Base-by-base conservation (phyloP, 2,797 vertebrate species). In the Synaphobranchus kaupii region DNA sequence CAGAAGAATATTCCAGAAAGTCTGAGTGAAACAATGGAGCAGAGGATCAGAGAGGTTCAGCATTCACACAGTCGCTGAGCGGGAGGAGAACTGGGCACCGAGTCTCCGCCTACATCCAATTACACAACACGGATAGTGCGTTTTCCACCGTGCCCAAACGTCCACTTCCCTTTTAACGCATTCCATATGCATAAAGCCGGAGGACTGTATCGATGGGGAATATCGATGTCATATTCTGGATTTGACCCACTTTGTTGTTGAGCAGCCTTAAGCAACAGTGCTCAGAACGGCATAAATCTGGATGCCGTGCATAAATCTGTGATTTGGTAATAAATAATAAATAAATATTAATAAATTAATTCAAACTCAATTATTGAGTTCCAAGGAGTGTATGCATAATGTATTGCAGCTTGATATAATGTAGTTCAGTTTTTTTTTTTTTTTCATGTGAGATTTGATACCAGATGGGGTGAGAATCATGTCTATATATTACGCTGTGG, bases 61-160 rank as follows among this genome's bases (percentile, higher is more conserved):
- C 13, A 22, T 80, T 80, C 76, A n/a, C 44, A 25, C 76, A 47
- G 52, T 60, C 73, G 8, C 52, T 58, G 73, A 58, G 73, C 12
- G 28, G 73, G 85, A 31, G 71, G 34, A 76, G 71, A n/a, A 47
- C 73, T 80, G 39, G 3, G 17, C 15, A 17, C 76, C 25, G 39
- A 7, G 20, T 80, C 76, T 44, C 76, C 47, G 34, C 86, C 60
- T n/a, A 82, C 50, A 68, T 68, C 56, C 17, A 83, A 86, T 86
- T 83, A 86, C 86, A 52, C 58, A 82, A 83, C 56, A 39, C 58
- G 47, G 50, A 44, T 50, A 86, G 28, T 13, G 48, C n/a, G 50
- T 86, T 86, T 60, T 83, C 68, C 86, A 31, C 83, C 56, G 83
- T 56, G 52, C 86, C 22, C 44, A 83, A 82, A 34, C 22, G 15